phyloP scores from a whole-genome alignment of 2,888 invertebrate species.

The Brachypalpus laphriformis region DNA sequence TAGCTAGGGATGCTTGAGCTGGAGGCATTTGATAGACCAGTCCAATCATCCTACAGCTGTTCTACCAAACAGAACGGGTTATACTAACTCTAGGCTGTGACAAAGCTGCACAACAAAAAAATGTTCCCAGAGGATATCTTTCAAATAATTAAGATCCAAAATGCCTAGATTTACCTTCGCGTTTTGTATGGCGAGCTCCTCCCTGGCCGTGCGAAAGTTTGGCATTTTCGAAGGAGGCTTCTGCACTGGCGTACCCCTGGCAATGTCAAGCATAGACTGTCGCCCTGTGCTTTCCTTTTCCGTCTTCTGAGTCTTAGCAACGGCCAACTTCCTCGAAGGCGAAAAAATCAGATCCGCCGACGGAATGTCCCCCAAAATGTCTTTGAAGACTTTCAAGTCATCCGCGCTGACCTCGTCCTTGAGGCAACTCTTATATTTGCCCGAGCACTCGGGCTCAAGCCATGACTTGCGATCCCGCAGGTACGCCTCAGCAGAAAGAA shows the following conservation, averaged over 20 bases:
- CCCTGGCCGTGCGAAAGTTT: conserved; percentile 79
- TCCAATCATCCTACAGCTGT: too few species aligned
- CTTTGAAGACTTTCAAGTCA: conserved; percentile 20
- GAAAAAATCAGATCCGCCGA: not conserved
- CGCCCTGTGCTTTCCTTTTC: not conserved
- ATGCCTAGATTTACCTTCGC: conserved; percentile 74
- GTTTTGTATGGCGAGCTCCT: conserved; percentile 77
- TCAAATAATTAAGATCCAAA: too few species aligned
- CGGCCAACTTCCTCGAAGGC: not conserved
- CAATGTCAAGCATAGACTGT: not conserved
- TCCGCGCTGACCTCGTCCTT: conserved; percentile 3
- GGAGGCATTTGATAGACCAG: too few species aligned
- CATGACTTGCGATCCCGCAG: not conserved
- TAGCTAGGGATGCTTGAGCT: too few species aligned
- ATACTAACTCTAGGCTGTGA: too few species aligned
- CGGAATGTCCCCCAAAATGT: not conserved
- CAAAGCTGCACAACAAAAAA: too few species aligned
- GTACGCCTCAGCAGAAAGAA: not conserved
- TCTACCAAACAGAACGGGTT: too few species aligned
- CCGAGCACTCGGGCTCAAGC: conserved; percentile 23
- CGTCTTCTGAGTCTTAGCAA: not conserved
- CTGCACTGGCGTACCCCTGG: not conserved
- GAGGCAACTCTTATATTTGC: conserved; percentile 12
- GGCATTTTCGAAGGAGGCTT: not conserved
- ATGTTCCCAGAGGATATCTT: too few species aligned